phyloP scores from a whole-genome alignment of 2,888 invertebrate genomes.

The Drosophila macrospina region DNA sequence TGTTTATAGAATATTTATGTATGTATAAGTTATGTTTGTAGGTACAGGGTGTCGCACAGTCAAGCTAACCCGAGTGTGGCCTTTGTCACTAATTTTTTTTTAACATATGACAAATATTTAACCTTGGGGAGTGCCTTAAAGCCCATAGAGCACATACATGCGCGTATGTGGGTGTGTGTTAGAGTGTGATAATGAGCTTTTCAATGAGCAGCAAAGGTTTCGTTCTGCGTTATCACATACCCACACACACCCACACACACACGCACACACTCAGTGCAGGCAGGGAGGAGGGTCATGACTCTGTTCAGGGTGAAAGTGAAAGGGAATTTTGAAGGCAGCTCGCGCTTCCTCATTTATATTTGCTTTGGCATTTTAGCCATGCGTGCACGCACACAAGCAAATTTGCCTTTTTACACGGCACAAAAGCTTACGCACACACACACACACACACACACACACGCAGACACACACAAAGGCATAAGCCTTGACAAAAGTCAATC shows the following conservation, averaged over 20 bases:
- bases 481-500: conserved; percentile 80
- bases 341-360: conserved; percentile 75
- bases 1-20: too few species aligned
- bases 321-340: conserved; percentile 26
- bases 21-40: too few species aligned
- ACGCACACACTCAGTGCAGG: conserved; percentile 31
- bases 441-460: conserved; percentile 21
- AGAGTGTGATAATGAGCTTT: conserved; percentile 61
- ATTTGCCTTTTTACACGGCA: conserved; percentile 36
- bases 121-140: conserved; percentile 48
- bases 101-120: conserved; percentile 54
- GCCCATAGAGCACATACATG: conserved; percentile 1
- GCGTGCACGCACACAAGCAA: conserved; percentile 26
- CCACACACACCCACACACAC: conserved; percentile 29
- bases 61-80: too few species aligned
- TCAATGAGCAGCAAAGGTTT: conserved; percentile 54
- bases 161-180: conserved; percentile 18
- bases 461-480: conserved; percentile 33
- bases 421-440: conserved; percentile 41
- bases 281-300: conserved; percentile 27
- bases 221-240: conserved; percentile 55
- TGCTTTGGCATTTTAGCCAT: conserved; percentile 61
- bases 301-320: conserved; percentile 35
- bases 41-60: too few species aligned
- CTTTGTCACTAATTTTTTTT: conserved; percentile 6